Conservation (phyloP, 2,113 vertebrate species). For the Campylorhamphus procurvoides region DNA sequence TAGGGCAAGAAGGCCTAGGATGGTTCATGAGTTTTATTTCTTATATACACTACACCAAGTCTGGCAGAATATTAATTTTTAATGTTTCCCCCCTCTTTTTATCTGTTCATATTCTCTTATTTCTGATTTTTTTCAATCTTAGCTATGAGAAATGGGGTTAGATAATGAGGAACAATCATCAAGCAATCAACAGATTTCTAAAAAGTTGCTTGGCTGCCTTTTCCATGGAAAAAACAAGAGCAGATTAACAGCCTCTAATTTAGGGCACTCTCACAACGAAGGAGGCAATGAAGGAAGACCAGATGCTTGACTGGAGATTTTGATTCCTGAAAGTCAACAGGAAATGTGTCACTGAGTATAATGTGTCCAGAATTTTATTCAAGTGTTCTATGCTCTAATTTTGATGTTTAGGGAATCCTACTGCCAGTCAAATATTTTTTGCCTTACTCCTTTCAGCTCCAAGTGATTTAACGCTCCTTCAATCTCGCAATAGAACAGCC, state of each 20-base stretch:
- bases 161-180: not conserved
- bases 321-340: not conserved
- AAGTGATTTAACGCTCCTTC: constrained; percentile 2
- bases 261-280: not conserved
- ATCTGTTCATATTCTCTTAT: not conserved
- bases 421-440: not conserved
- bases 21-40: not conserved
- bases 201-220: not conserved
- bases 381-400: not conserved
- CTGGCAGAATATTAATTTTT: not conserved
- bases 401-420: not conserved
- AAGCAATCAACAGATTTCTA: not conserved
- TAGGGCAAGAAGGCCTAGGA: not conserved
- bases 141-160: not conserved
- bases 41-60: not conserved
- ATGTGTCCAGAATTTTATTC: not conserved
- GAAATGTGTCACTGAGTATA: not conserved
- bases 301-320: not conserved
- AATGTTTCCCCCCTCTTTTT: rapidly evolving
- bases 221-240: not conserved
- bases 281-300: not conserved
- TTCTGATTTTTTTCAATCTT: not conserved
- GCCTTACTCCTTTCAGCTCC: not conserved
- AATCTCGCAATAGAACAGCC: not conserved
- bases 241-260: not conserved